Evolutionary conservation across 2,113 vertebrate genomes (phyloP).

Genomic region (Heptranchias perlo): DNA sequence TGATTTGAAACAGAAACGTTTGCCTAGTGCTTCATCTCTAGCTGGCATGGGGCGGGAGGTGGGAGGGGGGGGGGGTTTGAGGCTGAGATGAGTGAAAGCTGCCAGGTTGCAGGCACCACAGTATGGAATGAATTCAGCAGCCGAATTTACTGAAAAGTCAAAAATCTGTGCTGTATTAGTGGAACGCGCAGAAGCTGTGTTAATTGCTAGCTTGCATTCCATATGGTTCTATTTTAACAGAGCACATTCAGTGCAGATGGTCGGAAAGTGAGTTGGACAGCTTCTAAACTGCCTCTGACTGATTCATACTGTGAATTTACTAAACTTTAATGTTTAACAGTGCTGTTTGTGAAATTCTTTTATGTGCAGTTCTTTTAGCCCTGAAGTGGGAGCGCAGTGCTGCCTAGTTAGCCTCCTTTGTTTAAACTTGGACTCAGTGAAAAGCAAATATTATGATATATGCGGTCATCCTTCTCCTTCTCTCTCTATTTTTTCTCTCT

Average conservation of each 20-base stretch:
- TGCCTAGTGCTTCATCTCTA: not conserved
- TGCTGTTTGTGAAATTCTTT: constrained; percentile 57
- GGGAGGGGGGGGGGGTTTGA: constrained; percentile 45
- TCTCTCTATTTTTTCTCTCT: not conserved
- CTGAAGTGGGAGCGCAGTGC: constrained; percentile 65
- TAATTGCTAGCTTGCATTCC: constrained; percentile 91
- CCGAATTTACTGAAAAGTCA: constrained; percentile 79
- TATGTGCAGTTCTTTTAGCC: constrained; percentile 60
- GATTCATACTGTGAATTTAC: constrained; percentile 66
- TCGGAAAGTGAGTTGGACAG: constrained; percentile 75
- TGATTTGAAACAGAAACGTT: constrained; percentile 15
- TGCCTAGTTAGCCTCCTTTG: constrained; percentile 58
- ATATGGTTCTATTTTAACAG: constrained; percentile 94
- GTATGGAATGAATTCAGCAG: constrained; percentile 78
- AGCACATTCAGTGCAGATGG: constrained; percentile 93
- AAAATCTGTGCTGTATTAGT: constrained; percentile 80
- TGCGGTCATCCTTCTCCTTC: constrained; percentile 62
- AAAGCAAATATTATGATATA: constrained; percentile 54
- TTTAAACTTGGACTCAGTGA: constrained; percentile 56
- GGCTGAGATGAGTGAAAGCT: constrained; percentile 57
- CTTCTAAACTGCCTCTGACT: constrained; percentile 71
- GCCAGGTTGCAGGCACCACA: constrained; percentile 73
- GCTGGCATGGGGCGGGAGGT: not conserved
- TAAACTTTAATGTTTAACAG: constrained; percentile 63
- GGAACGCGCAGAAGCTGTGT: constrained; percentile 76